Percentiles rank a stretch among this genome's conserved stretches.
Evolutionary conservation across 2,888 invertebrate genomes (phyloP).

Genomic region (Caenorhabditis uteleia): DNA sequence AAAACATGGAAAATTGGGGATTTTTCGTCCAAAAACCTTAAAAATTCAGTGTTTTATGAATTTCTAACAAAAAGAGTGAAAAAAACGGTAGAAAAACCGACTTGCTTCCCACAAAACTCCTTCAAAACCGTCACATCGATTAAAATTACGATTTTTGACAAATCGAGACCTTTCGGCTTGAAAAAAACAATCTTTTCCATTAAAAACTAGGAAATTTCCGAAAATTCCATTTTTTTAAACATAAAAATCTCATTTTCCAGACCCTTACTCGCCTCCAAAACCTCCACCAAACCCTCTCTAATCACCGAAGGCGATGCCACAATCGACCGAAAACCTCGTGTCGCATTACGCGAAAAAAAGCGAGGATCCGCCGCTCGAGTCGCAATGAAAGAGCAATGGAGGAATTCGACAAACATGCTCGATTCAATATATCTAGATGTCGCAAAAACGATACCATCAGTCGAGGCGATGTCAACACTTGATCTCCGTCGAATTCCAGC

Average conservation of each 20-base stretch:
- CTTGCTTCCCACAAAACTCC: no score
- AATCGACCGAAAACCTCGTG: slow-evolving; percentile 41
- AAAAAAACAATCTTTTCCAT: neutral
- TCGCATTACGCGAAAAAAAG: slow-evolving; percentile 50
- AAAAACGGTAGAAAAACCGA: no score
- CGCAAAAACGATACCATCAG: slow-evolving; percentile 63
- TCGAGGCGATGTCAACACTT: slow-evolving; percentile 58
- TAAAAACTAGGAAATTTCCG: no score
- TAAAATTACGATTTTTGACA: no score
- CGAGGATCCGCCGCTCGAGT: slow-evolving; percentile 50
- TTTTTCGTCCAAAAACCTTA: no score
- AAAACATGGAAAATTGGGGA: no score
- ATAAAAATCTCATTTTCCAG: slow-evolving; percentile 32
- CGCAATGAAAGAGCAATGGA: slow-evolving; percentile 62
- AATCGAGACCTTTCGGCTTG: no score
- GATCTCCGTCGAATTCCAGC: slow-evolving; percentile 21
- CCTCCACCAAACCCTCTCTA: slow-evolving; percentile 11
- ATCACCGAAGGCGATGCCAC: slow-evolving; percentile 15
- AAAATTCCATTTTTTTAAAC: neutral
- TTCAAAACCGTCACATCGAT: no score
- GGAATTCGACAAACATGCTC: slow-evolving; percentile 64
- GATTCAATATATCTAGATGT: slow-evolving; percentile 65
- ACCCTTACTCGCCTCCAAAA: slow-evolving; percentile 54
- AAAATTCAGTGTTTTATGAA: no score
- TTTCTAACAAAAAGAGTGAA: no score